A percentile compares a stretch with the other conserved stretches of the same genome.
These are phyloP conservation scores for Charaxes varanes DNA, from an alignment of 1,140 invertebrate species.

Conservation along the genomic window DNA sequence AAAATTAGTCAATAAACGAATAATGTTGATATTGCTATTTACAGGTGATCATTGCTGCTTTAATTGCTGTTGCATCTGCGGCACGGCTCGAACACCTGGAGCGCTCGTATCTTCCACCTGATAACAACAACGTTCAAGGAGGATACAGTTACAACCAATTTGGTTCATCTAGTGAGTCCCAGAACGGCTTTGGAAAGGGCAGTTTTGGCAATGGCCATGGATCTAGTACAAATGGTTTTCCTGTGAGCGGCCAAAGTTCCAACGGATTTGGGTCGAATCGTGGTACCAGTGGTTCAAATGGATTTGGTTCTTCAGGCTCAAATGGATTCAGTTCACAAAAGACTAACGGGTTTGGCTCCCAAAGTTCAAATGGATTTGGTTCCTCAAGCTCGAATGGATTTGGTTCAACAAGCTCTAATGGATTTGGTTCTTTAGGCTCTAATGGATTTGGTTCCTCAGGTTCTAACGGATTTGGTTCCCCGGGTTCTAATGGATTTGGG, in stretches of 20 bases:
- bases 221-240: too few relatives aligned
- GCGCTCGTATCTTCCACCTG: conserved; percentile 50
- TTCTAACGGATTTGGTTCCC: too few relatives aligned
- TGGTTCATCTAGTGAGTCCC: conserved; percentile 2
- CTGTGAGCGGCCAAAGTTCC: conserved; percentile 1
- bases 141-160: conserved; percentile 14
- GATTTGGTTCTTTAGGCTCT: conserved; percentile 10
- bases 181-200: conserved; percentile 4
- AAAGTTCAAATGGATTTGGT: conserved; percentile 1
- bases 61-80: conserved; percentile 44
- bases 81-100: conserved; percentile 56
- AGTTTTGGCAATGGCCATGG: conserved; percentile 8
- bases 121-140: conserved; percentile 18
- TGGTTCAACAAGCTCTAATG: conserved; percentile 10
- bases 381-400: background rate
- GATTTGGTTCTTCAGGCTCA: too few relatives aligned
- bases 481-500: too few relatives aligned
- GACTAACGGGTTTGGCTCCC: too few relatives aligned
- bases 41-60: conserved; percentile 48
- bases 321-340: too few relatives aligned
- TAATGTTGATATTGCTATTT: conserved; percentile 15
- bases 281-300: too few relatives aligned
- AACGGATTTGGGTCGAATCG: conserved; percentile 4
- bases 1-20: too few relatives aligned
- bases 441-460: too few relatives aligned